A percentile compares a stretch with the other conserved stretches of the same genome.
phyloP scores from a whole-genome alignment of 92 coral and sea anemone species.

The Ricordea florida region DNA sequence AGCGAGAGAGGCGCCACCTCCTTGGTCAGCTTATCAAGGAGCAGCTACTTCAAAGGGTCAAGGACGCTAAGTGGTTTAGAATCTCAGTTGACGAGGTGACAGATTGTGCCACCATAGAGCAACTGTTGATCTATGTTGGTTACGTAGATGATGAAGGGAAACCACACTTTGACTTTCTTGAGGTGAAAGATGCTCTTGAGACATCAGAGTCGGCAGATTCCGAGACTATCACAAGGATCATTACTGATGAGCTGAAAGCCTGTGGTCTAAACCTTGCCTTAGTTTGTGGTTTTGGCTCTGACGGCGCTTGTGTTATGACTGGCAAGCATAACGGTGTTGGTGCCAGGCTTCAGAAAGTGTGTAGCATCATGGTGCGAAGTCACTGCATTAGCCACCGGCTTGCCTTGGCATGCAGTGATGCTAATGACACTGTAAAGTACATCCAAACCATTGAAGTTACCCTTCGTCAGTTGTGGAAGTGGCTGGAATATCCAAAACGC shows the following conservation, averaged over 20 bases:
- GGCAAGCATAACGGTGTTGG: no score
- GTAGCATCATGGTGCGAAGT: no score
- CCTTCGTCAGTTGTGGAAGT: no score
- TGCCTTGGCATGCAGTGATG: no score
- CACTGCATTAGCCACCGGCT: no score
- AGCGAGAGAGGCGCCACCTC: conserved; percentile 3
- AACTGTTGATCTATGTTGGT: not conserved
- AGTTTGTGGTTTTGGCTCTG: no score
- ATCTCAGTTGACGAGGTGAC: conserved; percentile 35
- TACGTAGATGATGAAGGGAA: conserved; percentile 1
- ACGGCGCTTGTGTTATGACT: no score
- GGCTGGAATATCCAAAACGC: no score
- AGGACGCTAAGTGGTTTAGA: conserved; percentile 23
- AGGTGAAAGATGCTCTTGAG: conserved; percentile 12
- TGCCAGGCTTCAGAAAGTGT: no score
- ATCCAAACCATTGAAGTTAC: no score
- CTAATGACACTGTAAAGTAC: no score
- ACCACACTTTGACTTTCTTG: conserved; percentile 24
- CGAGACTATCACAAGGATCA: conserved; percentile 7
- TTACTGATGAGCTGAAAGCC: not conserved
- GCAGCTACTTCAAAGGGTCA: not conserved
- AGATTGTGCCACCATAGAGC: conserved; percentile 14
- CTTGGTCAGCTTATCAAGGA: conserved; percentile 31
- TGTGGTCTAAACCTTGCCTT: not conserved
- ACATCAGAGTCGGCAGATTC: no score